Base-by-base conservation (phyloP, 2,888 invertebrate genomes). In the Melolontha melolontha region DNA sequence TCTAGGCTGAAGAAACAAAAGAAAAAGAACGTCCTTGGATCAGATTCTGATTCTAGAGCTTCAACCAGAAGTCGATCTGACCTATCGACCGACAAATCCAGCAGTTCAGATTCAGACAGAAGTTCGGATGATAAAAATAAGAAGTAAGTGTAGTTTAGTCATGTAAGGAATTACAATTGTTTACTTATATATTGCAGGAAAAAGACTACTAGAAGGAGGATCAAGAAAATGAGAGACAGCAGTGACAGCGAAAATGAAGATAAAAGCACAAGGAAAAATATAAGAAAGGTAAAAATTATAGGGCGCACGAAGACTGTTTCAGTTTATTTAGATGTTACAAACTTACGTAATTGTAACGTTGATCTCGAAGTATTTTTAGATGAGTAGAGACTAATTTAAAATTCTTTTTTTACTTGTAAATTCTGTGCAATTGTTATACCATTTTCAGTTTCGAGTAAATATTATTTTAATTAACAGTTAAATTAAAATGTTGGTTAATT, bases 201-300 rank as follows among this genome's bases (percentile, higher is more conserved):
- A 59, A 72, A 71, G 67, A 62, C 67, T 47, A 59, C 52, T 8
- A 71, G 77, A 8, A 75, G 75, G 54, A 75, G 84, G 63, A 81
- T 83, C 14, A 82, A 79, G 73, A 73, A 75, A 29, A 73, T 80
- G 0, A 76, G 78, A 12, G 79, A 81, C 50, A 80, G 80, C 44
- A 82, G 80, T 50, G 81, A 81, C 65, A 16, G 79, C 79, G 14
- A 81, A 27, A 81, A 80, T 5, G 79, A 76, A 0, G 79, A 78
- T 64, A 78, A 79, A 73, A 81, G 81, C 22, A 86, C 86, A 55
- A 83, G 87, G 55, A 87, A 89, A 76, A 86, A 89, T 74, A 88
- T 90, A 70, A 83, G 89, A 16, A 87, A 85, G 78, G 83, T 87
- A 67, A 80, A 63, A 41, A 40, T 29, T 16, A n/a, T 22, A 16